Percentiles rank a stretch among this genome's conserved stretches.
phyloP scores from a whole-genome alignment of 2,113 vertebrate genomes.

The Craseonycteris thonglongyai region DNA sequence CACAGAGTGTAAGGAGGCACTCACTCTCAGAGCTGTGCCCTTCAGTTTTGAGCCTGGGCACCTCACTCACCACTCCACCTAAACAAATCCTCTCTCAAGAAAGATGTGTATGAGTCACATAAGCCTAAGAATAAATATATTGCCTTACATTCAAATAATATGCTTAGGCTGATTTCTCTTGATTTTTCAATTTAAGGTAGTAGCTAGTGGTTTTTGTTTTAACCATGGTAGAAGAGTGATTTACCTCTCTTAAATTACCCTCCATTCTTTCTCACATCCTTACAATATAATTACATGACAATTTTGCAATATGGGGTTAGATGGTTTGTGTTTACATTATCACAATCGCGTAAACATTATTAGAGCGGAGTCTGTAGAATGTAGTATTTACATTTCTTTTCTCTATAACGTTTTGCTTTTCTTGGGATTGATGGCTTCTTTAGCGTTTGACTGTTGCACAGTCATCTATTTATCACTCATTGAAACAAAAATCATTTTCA shows the following conservation, averaged over 20 bases:
- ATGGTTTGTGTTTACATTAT: not conserved
- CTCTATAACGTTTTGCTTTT: not conserved
- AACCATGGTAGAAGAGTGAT: not conserved
- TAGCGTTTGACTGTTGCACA: not conserved
- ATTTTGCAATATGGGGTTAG: not conserved
- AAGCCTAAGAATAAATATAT: not conserved
- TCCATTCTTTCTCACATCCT: not conserved
- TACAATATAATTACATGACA: not conserved
- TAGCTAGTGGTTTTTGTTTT: not conserved
- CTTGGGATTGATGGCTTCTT: not conserved
- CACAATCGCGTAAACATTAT: not conserved
- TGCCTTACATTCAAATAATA: not conserved
- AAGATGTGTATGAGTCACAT: not conserved
- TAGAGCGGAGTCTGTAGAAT: not conserved
- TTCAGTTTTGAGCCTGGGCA: not conserved
- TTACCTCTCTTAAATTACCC: not conserved
- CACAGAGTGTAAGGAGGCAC: not conserved
- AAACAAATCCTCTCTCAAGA: not conserved
- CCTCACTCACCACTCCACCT: not conserved
- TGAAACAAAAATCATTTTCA: not conserved
- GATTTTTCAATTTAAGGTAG: not conserved
- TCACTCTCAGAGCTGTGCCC: not conserved
- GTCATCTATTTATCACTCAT: not conserved
- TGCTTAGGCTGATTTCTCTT: not conserved
- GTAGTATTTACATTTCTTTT: not conserved